These are phyloP conservation scores for Tor tambroides DNA, from an alignment of 2,113 vertebrate genomes.

Conservation along the genomic window DNA sequence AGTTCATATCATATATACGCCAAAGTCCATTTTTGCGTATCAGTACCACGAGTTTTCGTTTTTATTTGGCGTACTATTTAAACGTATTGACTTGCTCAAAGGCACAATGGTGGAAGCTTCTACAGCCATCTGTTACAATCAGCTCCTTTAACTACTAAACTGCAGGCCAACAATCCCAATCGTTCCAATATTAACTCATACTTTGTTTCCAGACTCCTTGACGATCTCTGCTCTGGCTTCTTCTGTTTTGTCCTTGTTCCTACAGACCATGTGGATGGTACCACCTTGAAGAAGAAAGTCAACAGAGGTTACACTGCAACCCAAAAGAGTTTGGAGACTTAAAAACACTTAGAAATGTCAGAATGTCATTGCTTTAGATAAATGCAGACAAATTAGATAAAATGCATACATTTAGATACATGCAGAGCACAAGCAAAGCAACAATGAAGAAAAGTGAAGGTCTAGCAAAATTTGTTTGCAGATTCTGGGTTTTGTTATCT, in stretches of 20 bases:
- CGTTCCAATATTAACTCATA: slow-evolving; percentile 51
- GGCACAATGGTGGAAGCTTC: not conserved
- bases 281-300: slow-evolving; percentile 67
- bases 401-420: not conserved
- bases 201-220: slow-evolving; percentile 80
- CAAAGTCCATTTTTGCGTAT: too few relatives aligned
- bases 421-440: not conserved
- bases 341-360: not conserved
- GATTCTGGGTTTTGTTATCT: not conserved
- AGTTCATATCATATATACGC: too few relatives aligned
- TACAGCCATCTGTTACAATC: not conserved
- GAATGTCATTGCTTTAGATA: not conserved
- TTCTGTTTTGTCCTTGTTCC: slow-evolving; percentile 82
- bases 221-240: slow-evolving; percentile 78
- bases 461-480: not conserved
- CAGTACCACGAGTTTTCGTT: too few relatives aligned
- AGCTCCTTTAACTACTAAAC: not conserved
- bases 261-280: slow-evolving; percentile 81
- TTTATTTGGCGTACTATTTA: too few relatives aligned
- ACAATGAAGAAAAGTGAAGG: not conserved
- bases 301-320: not conserved
- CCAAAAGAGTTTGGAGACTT: not conserved
- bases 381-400: not conserved
- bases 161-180: not conserved
- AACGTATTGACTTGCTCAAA: not conserved